phyloP scores from a whole-genome alignment of 2,113 vertebrate genomes.

The Hyla sarda region DNA sequence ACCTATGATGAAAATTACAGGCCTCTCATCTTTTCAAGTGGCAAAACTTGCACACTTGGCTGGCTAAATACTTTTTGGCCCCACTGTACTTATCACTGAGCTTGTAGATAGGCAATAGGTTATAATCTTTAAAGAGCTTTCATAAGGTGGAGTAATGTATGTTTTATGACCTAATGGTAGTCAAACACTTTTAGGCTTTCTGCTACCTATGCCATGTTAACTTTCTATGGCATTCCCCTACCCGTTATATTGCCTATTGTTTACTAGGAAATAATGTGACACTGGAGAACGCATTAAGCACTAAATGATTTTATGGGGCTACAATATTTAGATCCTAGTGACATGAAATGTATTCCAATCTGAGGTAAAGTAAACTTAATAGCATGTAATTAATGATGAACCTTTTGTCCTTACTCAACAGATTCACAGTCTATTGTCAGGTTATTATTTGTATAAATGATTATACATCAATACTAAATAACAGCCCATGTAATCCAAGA shows the following conservation, averaged over 20 bases:
- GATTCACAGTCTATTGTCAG: not conserved
- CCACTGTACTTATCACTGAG: no score
- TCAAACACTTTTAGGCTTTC: no score
- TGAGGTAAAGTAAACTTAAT: not conserved
- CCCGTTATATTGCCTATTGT: not conserved
- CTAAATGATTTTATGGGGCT: not conserved
- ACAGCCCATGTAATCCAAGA: no score
- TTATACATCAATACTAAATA: not conserved
- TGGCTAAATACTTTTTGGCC: no score
- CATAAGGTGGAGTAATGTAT: not conserved
- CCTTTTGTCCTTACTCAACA: not conserved
- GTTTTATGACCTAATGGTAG: not conserved
- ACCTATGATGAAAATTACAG: no score
- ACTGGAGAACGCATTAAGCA: not conserved
- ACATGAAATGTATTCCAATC: not conserved
- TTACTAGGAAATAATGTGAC: not conserved
- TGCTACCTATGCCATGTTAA: not conserved
- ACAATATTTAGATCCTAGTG: no score
- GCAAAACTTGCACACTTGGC: no score
- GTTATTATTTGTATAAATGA: not conserved
- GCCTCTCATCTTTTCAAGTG: no score
- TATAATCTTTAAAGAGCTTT: no score
- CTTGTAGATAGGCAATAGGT: no score
- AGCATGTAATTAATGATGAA: not conserved
- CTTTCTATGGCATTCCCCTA: not conserved